Base-by-base conservation (phyloP, 2,888 invertebrate genomes). In the Ichneumoninae sp. region DNA sequence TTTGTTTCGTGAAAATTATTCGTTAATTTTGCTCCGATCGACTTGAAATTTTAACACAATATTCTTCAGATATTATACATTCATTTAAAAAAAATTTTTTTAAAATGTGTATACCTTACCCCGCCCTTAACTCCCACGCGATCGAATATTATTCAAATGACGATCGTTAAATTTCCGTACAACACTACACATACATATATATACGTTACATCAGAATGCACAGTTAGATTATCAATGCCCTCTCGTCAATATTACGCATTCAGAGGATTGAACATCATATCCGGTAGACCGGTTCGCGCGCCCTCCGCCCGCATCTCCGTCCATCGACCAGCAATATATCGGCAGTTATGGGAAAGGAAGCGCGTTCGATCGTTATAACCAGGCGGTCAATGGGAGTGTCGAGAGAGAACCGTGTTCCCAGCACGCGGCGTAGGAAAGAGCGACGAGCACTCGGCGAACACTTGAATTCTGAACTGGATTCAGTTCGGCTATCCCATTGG, bases 381-480 rank as follows among this genome's bases (percentile, higher is more conserved):
- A 65, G 74, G 36, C 22, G 65, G 19, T 47, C 65, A n/a, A 71
- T 54, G 40, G 66, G n/a, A 71, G 54, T 74, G 60, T 40, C 57
- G 50, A 78, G 70, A 52, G 30, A 22, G 8, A 33, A 13, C 22
- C 26, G 22, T 3, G 19, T 10, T 57, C 26, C 57, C 26, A 57
- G 16, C 10, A 13, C 10, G 33, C 40, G 7, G 22, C 22, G 30
- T 47, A 2, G 16, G 36, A 50, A 13, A 26, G 40, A 40, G 40
- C 60, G 47, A 50, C n/a, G 22, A 47, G 50, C 26, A 26, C 22
- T 26, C 68, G 63, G 13, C 60, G 65, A 66, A 57, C 60, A 60
- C 75, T 71, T 36, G 66, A 81, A 81, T 73, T 83, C 71, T 26
- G 30, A 40, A 77, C 47, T 63, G 52, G 54, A 66, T 83, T 80